Conservation (phyloP, 2,888 invertebrate species). For the Latheticus oryzae region DNA sequence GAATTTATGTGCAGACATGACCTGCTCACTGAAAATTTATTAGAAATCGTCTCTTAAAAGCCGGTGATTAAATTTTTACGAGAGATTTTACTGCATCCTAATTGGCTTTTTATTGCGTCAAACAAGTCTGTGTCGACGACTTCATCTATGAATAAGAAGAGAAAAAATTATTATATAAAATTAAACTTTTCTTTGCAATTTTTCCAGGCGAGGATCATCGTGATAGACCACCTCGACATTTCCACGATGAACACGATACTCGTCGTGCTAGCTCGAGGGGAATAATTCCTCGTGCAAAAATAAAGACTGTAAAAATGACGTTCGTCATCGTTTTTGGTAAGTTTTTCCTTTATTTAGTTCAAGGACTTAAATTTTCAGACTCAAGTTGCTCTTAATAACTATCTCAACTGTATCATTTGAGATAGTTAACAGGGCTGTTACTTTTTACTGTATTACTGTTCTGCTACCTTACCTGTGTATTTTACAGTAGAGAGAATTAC, state of each 20-base stretch:
- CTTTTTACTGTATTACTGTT: slow-evolving; percentile 22
- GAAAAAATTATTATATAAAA: slow-evolving; percentile 14
- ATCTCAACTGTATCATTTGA: slow-evolving; percentile 21
- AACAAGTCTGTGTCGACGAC: slow-evolving; percentile 9
- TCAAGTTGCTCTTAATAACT: slow-evolving; percentile 20
- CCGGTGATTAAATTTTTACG: slow-evolving; percentile 38
- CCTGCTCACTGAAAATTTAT: slow-evolving; percentile 30
- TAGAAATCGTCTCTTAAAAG: slow-evolving; percentile 18
- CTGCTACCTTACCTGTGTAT: slow-evolving; percentile 24
- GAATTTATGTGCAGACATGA: slow-evolving; percentile 27
- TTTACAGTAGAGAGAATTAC: slow-evolving; percentile 19
- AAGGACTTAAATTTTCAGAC: slow-evolving; percentile 1
- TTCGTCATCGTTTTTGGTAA: slow-evolving; percentile 94
- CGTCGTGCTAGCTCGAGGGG: slow-evolving; percentile 90
- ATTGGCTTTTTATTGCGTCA: slow-evolving; percentile 30
- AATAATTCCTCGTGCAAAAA: slow-evolving; percentile 93
- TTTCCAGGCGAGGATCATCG: slow-evolving; percentile 59
- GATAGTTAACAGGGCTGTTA: slow-evolving; percentile 29
- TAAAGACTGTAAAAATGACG: slow-evolving; percentile 98
- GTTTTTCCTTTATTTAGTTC: slow-evolving; percentile 54
- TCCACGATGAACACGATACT: slow-evolving; percentile 65
- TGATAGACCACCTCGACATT: slow-evolving; percentile 55
- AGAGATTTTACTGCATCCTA: slow-evolving; percentile 27
- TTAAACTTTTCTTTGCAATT: no score
- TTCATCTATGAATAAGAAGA: slow-evolving; percentile 7